Base-by-base conservation (phyloP, 2,113 vertebrate genomes). In the Syngnathus scovelli region DNA sequence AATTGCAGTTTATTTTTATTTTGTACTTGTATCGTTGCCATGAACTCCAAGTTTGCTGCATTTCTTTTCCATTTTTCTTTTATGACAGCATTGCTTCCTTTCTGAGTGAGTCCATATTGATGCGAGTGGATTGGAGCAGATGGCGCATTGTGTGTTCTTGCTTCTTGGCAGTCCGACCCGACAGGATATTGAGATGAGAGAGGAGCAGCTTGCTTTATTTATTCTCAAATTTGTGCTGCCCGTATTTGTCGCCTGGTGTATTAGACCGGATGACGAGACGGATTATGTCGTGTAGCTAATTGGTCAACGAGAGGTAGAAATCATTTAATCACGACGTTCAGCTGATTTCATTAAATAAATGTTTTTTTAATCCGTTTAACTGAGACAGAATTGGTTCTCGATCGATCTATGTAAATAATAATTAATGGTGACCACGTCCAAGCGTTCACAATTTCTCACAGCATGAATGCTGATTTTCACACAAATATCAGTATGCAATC, bases 121-220 rank as follows among this genome's bases (percentile, higher is more conserved):
- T 72, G 70, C 64, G 80, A 77, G 76, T 77, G 77, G 85, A 89
- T 83, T 77, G 84, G 86, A 87, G 74, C 72, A 92, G 90, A 92
- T 91, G 90, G 89, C 81, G 76, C 85, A 74, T 86, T 86, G 83
- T 88, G 80, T 82, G 85, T 85, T 87, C 78, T 76, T 80, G 70
- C 79, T 83, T 87, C 80, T 86, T 86, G 89, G 84, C 83, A 88
- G 82, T 84, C 66, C 84, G 84, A 88, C 85, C 83, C 88, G 80
- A 52, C 75, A 81, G 85, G 89, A 88, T 90, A 85, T 87, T 86
- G 72, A 84, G 78, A 86, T 82, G 85, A 82, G 81, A 85, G 68
- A 83, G 61, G 12, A 62, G 39, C 61, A 62, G 41, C 39, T 44
- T 62, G 61, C 41, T 62, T 62, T 44, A 44, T 62, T 62, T 44